Evolutionary conservation across 92 coral and sea anemone genomes (phyloP), one percentile per base, ranked within the genome.

Genomic region (Phymanthus crucifer): DNA sequence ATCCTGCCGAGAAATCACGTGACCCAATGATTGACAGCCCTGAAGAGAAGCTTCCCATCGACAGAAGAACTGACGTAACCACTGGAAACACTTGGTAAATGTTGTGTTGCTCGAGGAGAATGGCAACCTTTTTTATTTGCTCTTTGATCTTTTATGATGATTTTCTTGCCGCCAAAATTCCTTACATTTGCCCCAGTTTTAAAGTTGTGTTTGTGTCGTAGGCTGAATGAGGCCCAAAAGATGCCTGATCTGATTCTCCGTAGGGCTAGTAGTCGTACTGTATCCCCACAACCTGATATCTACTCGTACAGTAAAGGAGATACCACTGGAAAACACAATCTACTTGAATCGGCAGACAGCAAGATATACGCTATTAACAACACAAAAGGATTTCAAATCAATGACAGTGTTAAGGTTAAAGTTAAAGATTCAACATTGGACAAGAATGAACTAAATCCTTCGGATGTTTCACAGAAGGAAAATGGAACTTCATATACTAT

Each of bases 181-280:
- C n/a, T 54, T 23, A 10, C 2, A 11, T 3, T 64, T 64, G 9
- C 9, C 69, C 2, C 9, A 64, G 9, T 6, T 32, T 17, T 24
- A 4, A 7, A 12, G 32, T 19, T 33, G 7, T 27, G 38, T 40
- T 24, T 8, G 9, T 26, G 37, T 77, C 61, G n/a, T 32, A 77
- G 81, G 72, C 47, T 37, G 8, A 61, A 37, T 26, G 70, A 68
- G 35, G 68, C 74, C 4, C 61, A 50, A 29, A 72, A 40, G 72
- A 85, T 87, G 34, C 83, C 87, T 11, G 90, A 87, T 57, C 48
- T 82, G 73, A 76, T 80, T 16, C 47, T 83, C 31, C 50, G 32
- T 17, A 34, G 31, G 4, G 45, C 12, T 16, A n/a, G 40, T 57
- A 40, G 70, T 7, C 48, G 16, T 11, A 61, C n/a, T 36, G 56